These are phyloP conservation scores for Macrotis lagotis DNA, from an alignment of 2,113 vertebrate species.

Conservation along the genomic window DNA sequence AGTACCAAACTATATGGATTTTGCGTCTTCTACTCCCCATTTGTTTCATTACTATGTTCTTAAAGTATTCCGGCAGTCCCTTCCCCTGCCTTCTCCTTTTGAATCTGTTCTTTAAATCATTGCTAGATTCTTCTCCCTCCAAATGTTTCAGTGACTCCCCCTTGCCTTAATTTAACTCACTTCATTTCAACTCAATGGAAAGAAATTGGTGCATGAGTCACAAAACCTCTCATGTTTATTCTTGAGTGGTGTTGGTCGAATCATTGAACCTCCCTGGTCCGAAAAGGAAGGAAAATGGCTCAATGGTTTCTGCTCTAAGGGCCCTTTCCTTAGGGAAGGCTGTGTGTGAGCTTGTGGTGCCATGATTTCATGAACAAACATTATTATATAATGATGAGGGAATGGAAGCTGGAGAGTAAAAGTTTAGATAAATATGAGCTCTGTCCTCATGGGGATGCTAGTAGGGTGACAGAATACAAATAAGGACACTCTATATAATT, in stretches of 20 bases:
- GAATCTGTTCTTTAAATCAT: neutral
- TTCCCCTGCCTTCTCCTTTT: neutral
- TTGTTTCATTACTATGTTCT: neutral
- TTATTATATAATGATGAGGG: neutral
- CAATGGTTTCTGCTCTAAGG: neutral
- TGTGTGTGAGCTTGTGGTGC: neutral
- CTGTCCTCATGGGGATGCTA: neutral
- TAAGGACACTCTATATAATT: neutral
- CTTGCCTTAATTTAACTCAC: neutral
- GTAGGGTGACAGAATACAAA: neutral
- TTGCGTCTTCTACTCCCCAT: neutral
- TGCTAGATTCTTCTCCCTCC: neutral
- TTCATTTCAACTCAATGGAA: neutral
- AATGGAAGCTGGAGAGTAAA: neutral
- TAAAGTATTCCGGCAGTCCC: no score
- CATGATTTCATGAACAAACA: neutral
- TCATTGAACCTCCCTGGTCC: neutral
- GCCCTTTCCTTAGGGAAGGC: no score
- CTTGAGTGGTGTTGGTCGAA: no score
- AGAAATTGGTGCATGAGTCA: no score
- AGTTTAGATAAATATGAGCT: neutral
- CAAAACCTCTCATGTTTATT: no score
- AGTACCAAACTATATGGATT: neutral
- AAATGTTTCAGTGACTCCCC: neutral
- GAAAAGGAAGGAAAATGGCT: neutral